Evolutionary conservation across 2,888 invertebrate genomes (phyloP).

Genomic region (Chymomyza amoena): DNA sequence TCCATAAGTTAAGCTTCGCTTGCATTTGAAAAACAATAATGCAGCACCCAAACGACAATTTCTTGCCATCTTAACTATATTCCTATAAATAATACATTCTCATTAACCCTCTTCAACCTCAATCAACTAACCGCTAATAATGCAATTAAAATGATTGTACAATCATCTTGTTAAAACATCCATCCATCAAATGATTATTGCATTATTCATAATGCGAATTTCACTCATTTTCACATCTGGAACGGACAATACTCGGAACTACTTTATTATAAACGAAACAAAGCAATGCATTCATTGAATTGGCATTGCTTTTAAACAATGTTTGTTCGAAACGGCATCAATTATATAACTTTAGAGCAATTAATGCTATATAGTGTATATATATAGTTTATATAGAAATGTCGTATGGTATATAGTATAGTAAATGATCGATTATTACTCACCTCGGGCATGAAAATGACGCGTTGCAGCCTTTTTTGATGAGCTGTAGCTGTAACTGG

Average conservation of each 20-base stretch:
- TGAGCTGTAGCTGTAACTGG: conserved; percentile 20
- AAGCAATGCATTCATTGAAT: background rate
- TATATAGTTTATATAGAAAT: too few relatives aligned
- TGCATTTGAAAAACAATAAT: too few relatives aligned
- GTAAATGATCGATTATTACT: conserved; percentile 34
- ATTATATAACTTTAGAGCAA: background rate
- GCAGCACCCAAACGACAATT: too few relatives aligned
- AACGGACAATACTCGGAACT: background rate
- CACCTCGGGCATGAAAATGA: conserved; percentile 49
- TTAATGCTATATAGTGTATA: too few relatives aligned
- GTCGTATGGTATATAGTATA: background rate
- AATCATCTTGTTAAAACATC: background rate
- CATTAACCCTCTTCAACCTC: background rate
- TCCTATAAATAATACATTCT: background rate
- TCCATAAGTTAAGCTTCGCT: too few relatives aligned
- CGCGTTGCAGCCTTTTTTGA: conserved; percentile 42
- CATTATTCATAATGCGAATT: background rate
- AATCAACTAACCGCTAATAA: background rate
- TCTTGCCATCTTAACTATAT: too few relatives aligned
- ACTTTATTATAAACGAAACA: background rate
- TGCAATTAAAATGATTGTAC: background rate
- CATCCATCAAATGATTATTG: background rate
- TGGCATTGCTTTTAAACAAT: background rate
- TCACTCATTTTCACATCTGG: background rate
- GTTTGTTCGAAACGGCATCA: conserved; percentile 11